Base-by-base conservation (phyloP, 2,113 vertebrate genomes). In the Grus americana region DNA sequence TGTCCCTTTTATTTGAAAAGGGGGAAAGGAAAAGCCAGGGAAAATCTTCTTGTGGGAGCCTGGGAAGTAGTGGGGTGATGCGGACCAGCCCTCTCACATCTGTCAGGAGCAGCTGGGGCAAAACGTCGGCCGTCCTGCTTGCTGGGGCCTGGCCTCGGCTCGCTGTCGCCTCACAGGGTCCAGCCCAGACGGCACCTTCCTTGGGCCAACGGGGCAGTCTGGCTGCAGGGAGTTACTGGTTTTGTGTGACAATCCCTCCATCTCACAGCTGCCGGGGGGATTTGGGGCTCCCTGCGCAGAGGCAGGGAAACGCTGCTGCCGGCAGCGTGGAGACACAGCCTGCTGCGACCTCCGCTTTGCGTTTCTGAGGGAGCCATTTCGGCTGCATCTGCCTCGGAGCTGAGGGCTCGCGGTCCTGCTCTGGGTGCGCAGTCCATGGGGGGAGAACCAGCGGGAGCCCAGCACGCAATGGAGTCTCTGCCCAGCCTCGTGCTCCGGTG, bases 91-190 rank as follows among this genome's bases (percentile, higher is more conserved):
- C 47, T 74, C 36, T 29, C 11, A 2, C 61, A 50, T 52, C 68
- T 78, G 50, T 30, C 63, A 36, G 71, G 24, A 75, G 58, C 19
- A 87, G 18, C 20, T 0, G 5, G 85, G 90, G 29, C 24, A 29
- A 24, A 88, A 20, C 72, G 7, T 5, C 1, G 0, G 5, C 49
- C 0, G 0, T 21, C 9, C 63, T 4, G 0, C 0, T 2, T 24
- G 59, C 32, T 17, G 14, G 57, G 38, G 5, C 47, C 26, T 4
- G 3, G 32, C 55, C 58, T 34, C 0, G 1, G 79, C 47, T 73
- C 6, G 0, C 29, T 36, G 76, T 2, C 0, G 0, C 73, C 9
- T 44, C 44, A 13, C 44, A 44, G 44, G 58, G 6, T 32, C 72
- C 49, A 54, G 73, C 11, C 27, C 54, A 8, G 12, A 29, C 6